Evolutionary conservation across 2,888 invertebrate species (phyloP), one percentile per base, ranked within the genome.

Genomic region (Orchesellides sinensis): DNA sequence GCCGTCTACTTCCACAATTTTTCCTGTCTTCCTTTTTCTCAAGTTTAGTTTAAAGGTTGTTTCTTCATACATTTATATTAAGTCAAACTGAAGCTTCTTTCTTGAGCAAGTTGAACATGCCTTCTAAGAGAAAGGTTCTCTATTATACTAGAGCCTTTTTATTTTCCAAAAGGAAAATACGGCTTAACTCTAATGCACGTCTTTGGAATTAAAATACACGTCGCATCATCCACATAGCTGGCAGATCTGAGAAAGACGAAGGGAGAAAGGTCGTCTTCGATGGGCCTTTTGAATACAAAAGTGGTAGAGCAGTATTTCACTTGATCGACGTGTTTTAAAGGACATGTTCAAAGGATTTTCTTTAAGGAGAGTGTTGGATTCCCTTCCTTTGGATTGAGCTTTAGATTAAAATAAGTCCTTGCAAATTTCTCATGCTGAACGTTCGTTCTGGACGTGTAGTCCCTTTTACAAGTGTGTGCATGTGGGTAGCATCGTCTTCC

Each of bases 251-350:
- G 19, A 25, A n/a, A 14, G 14, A 35, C 5, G 25, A 59, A 59
- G 8, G 63, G 21, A 52, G n/a, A 29, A 68, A 49, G 68, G 49
- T 49, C 49, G 49, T 40, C 40, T 66, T 66, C 25, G 66, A 66
- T 23, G 25, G 66, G 23, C 12, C 23, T 52, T 68, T 68, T 49
- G 49, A 68, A 68, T 68, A 17, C 68, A 68, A 68, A 68, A 68
- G 27, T 66, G 66, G 47, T 47, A 47, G 49, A 66, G 49, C 2
- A 49, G 68, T 29, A 68, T 68, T 68, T 49, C 68, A 68, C 2
- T 40, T 68, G 68, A 68, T 68, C 68, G 68, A 68, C 68, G 68
- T 68, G 49, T 29, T 68, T 40, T 40, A 40, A 52, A 68, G 49
- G 19, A 68, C 68, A 49, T 68, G 68, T 49, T 68, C 68, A 68